Conservation (phyloP, 2,113 vertebrate species). For the Pardalotus punctatus region DNA sequence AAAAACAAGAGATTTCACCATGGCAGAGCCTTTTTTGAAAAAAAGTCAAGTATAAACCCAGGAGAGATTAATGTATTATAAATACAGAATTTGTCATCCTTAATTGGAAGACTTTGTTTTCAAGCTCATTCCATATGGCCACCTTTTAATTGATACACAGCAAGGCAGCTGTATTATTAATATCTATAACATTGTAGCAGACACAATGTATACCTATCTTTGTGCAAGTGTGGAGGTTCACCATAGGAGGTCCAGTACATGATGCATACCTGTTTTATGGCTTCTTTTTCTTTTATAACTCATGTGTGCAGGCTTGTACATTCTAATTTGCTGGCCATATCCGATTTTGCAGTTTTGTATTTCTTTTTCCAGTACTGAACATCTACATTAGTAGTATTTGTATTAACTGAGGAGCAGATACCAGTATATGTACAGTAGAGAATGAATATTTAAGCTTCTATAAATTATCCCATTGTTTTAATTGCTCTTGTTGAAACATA, state of each 20-base stretch:
- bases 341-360: rapidly evolving
- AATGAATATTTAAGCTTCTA: background rate
- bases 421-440: background rate
- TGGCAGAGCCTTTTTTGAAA: background rate
- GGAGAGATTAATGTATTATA: background rate
- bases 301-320: background rate
- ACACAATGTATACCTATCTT: background rate
- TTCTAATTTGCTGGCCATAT: background rate
- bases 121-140: background rate
- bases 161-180: background rate
- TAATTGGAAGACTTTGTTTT: background rate
- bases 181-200: background rate
- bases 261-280: background rate
- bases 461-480: background rate
- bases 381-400: background rate
- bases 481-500: background rate
- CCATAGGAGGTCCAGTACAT: background rate
- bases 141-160: background rate
- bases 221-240: background rate
- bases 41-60: background rate
- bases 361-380: background rate
- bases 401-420: background rate
- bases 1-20: background rate
- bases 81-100: background rate
- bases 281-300: background rate